A percentile compares a stretch with the other conserved stretches of the same genome.
Evolutionary conservation across 2,888 invertebrate genomes (phyloP).

Genomic region (Dasypolia templi): DNA sequence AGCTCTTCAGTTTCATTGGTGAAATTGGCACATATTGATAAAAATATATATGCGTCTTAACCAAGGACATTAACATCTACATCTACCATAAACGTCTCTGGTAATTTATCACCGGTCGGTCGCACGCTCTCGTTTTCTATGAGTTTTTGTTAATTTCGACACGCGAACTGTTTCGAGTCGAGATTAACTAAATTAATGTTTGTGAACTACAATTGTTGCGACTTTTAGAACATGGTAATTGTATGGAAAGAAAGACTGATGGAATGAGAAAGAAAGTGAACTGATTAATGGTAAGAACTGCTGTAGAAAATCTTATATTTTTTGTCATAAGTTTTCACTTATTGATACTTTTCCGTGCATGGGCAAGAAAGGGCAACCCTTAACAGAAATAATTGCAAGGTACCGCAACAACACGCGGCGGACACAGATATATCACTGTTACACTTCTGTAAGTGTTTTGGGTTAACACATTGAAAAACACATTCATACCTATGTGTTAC

Average conservation of each 20-base stretch:
- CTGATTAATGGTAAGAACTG: slow-evolving; percentile 23
- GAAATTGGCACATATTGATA: not conserved
- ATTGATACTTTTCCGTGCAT: not conserved
- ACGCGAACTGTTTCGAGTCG: slow-evolving; percentile 68
- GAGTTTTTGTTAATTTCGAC: slow-evolving; percentile 72
- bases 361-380: not conserved
- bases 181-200: slow-evolving; percentile 69
- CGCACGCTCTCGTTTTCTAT: slow-evolving; percentile 80
- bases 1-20: too few relatives aligned
- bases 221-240: slow-evolving; percentile 54
- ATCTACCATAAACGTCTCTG: slow-evolving; percentile 27
- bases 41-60: not conserved
- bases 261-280: slow-evolving; percentile 50
- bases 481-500: too few relatives aligned
- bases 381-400: too few relatives aligned
- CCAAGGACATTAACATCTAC: not conserved
- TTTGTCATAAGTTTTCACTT: not conserved
- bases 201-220: slow-evolving; percentile 68
- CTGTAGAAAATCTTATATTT: not conserved
- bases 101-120: slow-evolving; percentile 69
- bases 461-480: too few relatives aligned
- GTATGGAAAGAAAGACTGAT: slow-evolving; percentile 47
- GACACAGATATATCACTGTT: too few relatives aligned
- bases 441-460: too few relatives aligned
- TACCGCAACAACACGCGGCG: too few relatives aligned